Conservation (phyloP, 30 jellyfish, hydroid and myxozoan genomes). For the Catostylus mosaicus region DNA sequence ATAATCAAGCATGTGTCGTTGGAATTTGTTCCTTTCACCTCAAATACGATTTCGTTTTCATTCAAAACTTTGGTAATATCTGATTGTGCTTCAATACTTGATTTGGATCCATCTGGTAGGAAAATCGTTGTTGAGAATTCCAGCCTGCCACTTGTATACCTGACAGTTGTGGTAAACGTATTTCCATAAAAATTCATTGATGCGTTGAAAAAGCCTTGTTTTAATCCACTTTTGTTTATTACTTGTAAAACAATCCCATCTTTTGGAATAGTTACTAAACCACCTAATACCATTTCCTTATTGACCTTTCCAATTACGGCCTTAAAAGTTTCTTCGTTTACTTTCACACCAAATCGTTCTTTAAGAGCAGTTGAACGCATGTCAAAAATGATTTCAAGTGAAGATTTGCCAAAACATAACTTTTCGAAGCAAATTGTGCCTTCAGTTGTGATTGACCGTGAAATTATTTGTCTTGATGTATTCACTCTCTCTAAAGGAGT, state of each 20-base stretch:
- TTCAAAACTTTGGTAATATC: background rate
- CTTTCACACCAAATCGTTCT: background rate
- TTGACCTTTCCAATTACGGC: constrained; percentile 8
- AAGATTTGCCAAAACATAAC: constrained; percentile 18
- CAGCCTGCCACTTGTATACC: constrained; percentile 9
- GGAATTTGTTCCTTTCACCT: constrained; percentile 5
- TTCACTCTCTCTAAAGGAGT: constrained; percentile 6
- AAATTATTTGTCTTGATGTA: background rate
- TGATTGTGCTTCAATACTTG: constrained; percentile 20
- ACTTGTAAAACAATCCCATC: constrained; percentile 4
- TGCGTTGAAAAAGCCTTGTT: constrained; percentile 44
- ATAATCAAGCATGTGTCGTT: background rate
- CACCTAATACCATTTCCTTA: constrained; percentile 14
- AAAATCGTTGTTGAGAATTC: constrained; percentile 7
- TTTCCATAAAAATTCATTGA: constrained; percentile 30
- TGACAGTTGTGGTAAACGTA: constrained; percentile 1
- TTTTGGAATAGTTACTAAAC: constrained; percentile 21
- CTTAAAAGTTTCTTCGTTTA: background rate
- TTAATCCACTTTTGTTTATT: background rate
- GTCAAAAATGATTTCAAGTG: constrained; percentile 10
- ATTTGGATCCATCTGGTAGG: constrained; percentile 41
- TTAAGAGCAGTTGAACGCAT: background rate
- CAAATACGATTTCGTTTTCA: constrained; percentile 39
- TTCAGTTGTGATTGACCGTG: constrained; percentile 5
- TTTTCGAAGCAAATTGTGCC: constrained; percentile 51